Evolutionary conservation across 2,888 invertebrate genomes (phyloP).

Genomic region (Thereva unica): DNA sequence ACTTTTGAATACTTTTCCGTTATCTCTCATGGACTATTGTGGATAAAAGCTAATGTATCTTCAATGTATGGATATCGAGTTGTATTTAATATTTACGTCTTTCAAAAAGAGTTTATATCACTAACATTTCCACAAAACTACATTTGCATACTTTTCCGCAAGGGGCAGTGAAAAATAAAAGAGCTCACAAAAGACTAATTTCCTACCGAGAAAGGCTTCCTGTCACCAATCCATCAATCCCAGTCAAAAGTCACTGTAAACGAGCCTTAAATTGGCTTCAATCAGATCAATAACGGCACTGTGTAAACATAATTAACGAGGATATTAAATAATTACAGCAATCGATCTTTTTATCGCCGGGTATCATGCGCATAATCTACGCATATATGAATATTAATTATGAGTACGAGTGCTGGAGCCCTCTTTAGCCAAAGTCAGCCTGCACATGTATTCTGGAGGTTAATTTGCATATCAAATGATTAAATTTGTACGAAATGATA

Average conservation of each 20-base stretch:
- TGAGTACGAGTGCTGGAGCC: constrained; percentile 22
- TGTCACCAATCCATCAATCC: constrained; percentile 21
- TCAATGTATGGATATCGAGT: too few relatives aligned
- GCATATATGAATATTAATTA: constrained; percentile 38
- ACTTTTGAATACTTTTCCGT: too few relatives aligned
- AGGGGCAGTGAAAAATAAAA: too few relatives aligned
- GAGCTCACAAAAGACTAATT: too few relatives aligned
- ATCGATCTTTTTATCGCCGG: constrained; percentile 36
- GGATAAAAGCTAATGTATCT: too few relatives aligned
- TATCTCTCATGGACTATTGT: too few relatives aligned
- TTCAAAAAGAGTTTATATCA: too few relatives aligned
- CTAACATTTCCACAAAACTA: too few relatives aligned
- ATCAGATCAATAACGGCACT: constrained; percentile 39
- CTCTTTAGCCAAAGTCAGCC: constrained; percentile 8
- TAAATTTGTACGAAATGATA: constrained; percentile 39
- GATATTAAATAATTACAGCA: constrained; percentile 40
- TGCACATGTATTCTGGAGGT: constrained; percentile 6
- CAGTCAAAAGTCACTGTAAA: constrained; percentile 32
- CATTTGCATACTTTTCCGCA: too few relatives aligned
- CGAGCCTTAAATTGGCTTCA: constrained; percentile 37
- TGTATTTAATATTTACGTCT: too few relatives aligned
- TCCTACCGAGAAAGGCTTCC: constrained; percentile 1
- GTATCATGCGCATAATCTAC: constrained; percentile 37
- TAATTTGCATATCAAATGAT: constrained; percentile 39
- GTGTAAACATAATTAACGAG: constrained; percentile 41